Conservation (phyloP, 2,113 vertebrate species). For the Lepidothrix coronata region DNA sequence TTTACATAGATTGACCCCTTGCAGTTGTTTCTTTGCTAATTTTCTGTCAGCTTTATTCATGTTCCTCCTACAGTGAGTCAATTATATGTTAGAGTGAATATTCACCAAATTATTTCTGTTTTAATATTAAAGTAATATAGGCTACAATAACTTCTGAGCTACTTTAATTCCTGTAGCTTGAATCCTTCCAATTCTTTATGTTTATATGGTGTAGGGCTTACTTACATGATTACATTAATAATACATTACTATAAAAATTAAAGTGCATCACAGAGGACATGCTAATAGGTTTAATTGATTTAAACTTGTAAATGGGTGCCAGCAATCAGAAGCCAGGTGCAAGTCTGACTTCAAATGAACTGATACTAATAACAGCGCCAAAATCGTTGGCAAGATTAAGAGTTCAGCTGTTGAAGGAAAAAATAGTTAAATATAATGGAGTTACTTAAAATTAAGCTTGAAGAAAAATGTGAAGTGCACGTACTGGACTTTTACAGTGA, state of each 20-base stretch:
- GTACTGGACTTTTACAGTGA: not conserved
- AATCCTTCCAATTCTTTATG: constrained; percentile 42
- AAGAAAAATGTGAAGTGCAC: not conserved
- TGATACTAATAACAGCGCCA: not conserved
- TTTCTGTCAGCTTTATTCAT: not conserved
- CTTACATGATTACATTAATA: constrained; percentile 77
- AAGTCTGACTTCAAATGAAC: constrained; percentile 57
- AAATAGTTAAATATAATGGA: constrained; percentile 21
- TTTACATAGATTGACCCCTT: not conserved
- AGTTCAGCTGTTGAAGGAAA: not conserved
- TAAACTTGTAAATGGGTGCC: constrained; percentile 64
- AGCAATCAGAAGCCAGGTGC: constrained; percentile 69
- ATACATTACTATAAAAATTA: constrained; percentile 72
- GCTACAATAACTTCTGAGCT: not conserved
- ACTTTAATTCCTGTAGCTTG: constrained; percentile 36
- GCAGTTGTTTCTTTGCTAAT: constrained; percentile 1
- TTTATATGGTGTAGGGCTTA: constrained; percentile 5
- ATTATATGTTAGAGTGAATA: constrained; percentile 36
- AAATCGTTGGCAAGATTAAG: constrained; percentile 43
- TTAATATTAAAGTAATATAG: constrained; percentile 50
- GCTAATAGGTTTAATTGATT: constrained; percentile 74
- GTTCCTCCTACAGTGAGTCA: not conserved
- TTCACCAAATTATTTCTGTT: constrained; percentile 56
- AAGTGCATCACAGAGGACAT: constrained; percentile 58
- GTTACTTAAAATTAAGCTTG: constrained; percentile 14